phyloP scores from a whole-genome alignment of 1,140 invertebrate species.

The Himalopsyche phryganea region DNA sequence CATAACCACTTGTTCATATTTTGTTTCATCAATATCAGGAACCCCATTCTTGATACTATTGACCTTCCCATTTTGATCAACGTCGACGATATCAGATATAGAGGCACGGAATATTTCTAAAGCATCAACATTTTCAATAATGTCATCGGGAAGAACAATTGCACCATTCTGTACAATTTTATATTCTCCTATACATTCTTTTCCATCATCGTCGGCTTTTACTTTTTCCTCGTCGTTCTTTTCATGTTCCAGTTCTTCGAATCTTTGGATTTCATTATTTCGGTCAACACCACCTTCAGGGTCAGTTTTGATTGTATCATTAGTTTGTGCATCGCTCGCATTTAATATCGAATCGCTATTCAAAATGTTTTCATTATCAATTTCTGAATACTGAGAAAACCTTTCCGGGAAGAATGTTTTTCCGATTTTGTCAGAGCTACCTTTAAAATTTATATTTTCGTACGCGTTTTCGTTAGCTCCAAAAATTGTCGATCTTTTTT shows the following conservation, averaged over 20 bases:
- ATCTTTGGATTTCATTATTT: background rate
- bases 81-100: background rate
- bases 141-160: background rate
- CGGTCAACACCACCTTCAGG: background rate
- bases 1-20: background rate
- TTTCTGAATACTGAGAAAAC: too few species aligned
- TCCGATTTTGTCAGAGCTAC: background rate
- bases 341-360: too few species aligned
- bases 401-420: background rate
- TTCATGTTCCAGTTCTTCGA: too few species aligned
- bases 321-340: too few species aligned
- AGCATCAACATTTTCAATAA: conserved; percentile 6
- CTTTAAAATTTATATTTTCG: background rate
- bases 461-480: background rate
- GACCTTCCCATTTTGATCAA: background rate
- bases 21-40: too few species aligned
- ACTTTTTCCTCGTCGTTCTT: too few species aligned
- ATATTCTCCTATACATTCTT: background rate
- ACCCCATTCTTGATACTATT: background rate
- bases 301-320: too few species aligned
- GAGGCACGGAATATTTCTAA: conserved; percentile 1
- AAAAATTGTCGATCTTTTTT: background rate
- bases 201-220: too few species aligned
- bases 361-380: too few species aligned
- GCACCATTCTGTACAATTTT: background rate